phyloP scores from a whole-genome alignment of 2,888 invertebrate species.

The Phalera bucephala region DNA sequence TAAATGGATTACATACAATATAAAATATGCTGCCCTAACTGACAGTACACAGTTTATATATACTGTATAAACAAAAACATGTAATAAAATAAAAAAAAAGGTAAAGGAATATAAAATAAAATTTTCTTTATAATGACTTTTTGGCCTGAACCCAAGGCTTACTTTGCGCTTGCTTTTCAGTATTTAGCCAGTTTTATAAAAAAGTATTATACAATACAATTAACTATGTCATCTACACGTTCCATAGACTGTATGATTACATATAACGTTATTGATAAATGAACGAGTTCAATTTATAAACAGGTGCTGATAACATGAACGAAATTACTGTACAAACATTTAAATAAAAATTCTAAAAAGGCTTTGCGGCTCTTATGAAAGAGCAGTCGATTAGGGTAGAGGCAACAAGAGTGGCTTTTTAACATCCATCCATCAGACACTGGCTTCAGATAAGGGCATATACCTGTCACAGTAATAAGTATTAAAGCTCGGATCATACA shows the following conservation, averaged over 20 bases:
- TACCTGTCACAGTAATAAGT: conserved; percentile 72
- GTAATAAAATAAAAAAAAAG: too few relatives aligned
- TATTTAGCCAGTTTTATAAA: too few relatives aligned
- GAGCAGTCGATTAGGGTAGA: conserved; percentile 58
- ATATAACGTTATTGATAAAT: conserved; percentile 11
- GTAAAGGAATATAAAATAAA: too few relatives aligned
- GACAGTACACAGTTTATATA: too few relatives aligned
- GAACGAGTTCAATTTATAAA: conserved; percentile 20
- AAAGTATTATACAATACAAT: too few relatives aligned
- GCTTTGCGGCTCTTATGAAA: conserved; percentile 54
- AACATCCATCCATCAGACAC: conserved; percentile 73
- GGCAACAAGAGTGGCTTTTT: conserved; percentile 61
- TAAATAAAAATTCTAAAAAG: conserved; percentile 47
- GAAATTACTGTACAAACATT: conserved; percentile 34
- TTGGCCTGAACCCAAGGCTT: too few relatives aligned
- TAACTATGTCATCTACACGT: too few relatives aligned
- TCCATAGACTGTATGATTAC: not conserved
- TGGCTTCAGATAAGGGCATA: conserved; percentile 63
- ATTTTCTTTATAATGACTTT: too few relatives aligned
- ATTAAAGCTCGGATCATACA: conserved; percentile 58
- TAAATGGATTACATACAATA: too few relatives aligned
- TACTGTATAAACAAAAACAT: too few relatives aligned
- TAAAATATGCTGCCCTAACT: too few relatives aligned
- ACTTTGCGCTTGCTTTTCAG: too few relatives aligned
- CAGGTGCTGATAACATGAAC: conserved; percentile 30